Conservation (phyloP, 2,113 vertebrate species). For the Nerophis lumbriciformis region DNA sequence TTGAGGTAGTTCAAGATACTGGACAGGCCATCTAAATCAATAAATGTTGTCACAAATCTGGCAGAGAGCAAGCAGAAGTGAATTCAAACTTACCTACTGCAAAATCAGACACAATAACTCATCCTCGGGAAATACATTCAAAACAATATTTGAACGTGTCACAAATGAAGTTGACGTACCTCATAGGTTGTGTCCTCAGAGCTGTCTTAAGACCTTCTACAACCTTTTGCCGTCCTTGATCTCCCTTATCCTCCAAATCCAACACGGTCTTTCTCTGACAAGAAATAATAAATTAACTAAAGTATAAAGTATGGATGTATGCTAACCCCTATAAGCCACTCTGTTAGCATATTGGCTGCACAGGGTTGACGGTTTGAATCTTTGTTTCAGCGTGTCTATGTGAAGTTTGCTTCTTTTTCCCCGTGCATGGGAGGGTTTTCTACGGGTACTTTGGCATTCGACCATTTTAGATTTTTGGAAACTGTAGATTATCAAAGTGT, state of each 20-base stretch:
- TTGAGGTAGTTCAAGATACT: conserved; percentile 89
- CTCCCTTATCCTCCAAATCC: conserved; percentile 80
- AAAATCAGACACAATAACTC: too few relatives aligned
- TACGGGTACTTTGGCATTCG: too few relatives aligned
- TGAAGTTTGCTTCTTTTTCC: too few relatives aligned
- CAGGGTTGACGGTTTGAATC: too few relatives aligned
- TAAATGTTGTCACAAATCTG: conserved; percentile 92
- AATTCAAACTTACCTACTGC: neutral
- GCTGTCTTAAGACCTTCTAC: conserved; percentile 89
- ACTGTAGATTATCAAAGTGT: too few relatives aligned
- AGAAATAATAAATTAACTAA: neutral
- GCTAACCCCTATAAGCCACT: too few relatives aligned
- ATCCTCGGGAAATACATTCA: neutral
- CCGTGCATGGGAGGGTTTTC: too few relatives aligned
- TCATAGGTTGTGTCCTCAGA: conserved; percentile 91
- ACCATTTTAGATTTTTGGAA: too few relatives aligned
- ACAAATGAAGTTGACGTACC: conserved; percentile 54
- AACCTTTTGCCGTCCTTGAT: conserved; percentile 80
- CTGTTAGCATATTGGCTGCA: too few relatives aligned
- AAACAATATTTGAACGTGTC: neutral
- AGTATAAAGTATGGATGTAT: too few relatives aligned
- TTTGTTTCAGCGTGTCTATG: too few relatives aligned
- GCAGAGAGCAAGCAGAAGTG: neutral
- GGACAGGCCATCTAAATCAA: conserved; percentile 87
- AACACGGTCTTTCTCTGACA: conserved; percentile 81